A percentile compares a stretch with the other conserved stretches of the same genome.
These are phyloP conservation scores for Battus philenor DNA, from an alignment of 1,140 invertebrate genomes.

Conservation along the genomic window DNA sequence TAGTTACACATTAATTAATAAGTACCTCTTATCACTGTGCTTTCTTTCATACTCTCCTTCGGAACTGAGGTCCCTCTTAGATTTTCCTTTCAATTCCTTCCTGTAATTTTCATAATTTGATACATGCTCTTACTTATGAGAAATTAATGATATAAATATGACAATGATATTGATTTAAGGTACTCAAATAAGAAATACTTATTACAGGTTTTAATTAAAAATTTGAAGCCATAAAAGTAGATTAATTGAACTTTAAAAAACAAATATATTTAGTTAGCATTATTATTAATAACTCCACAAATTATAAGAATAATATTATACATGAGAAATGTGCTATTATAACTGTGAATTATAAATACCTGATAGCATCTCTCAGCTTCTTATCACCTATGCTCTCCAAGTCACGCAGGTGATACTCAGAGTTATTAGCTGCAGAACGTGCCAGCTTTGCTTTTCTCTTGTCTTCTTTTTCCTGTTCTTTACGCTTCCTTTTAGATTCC, in stretches of 20 bases:
- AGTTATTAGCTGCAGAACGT: conserved; percentile 42
- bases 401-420: conserved; percentile 73
- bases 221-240: too few species aligned
- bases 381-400: conserved; percentile 79
- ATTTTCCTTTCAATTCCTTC: conserved; percentile 73
- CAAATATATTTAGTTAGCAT: too few species aligned
- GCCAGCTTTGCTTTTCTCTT: conserved; percentile 67
- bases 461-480: conserved; percentile 75
- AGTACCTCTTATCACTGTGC: conserved; percentile 76
- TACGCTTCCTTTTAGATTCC: conserved; percentile 81
- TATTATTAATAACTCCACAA: too few species aligned
- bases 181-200: too few species aligned
- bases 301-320: too few species aligned
- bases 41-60: conserved; percentile 79
- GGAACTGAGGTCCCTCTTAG: conserved; percentile 73
- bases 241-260: too few species aligned
- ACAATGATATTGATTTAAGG: too few species aligned
- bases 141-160: too few species aligned
- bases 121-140: too few species aligned
- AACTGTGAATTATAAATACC: too few species aligned
- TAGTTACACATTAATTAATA: conserved; percentile 21
- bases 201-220: too few species aligned
- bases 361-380: conserved; percentile 80
- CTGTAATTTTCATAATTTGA: conserved; percentile 34
- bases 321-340: too few species aligned